Evolutionary conservation across 2,113 vertebrate species (phyloP).

Genomic region (Rhinolophus ferrumequinum): DNA sequence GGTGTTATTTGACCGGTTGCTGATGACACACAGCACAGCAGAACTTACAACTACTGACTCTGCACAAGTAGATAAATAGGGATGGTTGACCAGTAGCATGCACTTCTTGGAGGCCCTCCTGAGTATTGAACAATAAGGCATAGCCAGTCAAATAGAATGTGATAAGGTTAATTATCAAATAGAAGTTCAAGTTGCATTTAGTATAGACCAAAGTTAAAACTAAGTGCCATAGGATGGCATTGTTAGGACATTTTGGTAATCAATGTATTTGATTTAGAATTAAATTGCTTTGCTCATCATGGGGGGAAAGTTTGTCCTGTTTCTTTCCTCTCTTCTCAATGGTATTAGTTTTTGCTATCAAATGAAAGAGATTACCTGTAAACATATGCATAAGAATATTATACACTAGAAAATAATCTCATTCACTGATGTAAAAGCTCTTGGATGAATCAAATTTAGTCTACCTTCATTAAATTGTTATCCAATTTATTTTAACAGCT

Average conservation of each 20-base stretch:
- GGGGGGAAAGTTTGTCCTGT: background rate
- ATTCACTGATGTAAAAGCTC: background rate
- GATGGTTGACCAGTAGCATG: background rate
- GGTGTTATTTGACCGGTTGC: constrained; percentile 10
- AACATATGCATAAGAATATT: background rate
- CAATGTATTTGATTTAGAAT: constrained; percentile 20
- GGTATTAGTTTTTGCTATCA: background rate
- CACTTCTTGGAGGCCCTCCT: background rate
- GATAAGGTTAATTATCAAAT: background rate
- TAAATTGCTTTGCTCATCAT: background rate
- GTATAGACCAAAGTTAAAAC: background rate
- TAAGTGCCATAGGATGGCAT: background rate
- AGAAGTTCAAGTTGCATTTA: background rate
- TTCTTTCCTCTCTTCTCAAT: background rate
- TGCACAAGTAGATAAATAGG: background rate
- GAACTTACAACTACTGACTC: background rate
- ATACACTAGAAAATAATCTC: background rate
- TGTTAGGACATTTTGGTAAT: background rate
- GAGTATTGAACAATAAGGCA: background rate
- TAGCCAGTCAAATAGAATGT: background rate
- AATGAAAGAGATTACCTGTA: background rate
- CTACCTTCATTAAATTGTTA: constrained; percentile 7
- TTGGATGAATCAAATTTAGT: constrained; percentile 1
- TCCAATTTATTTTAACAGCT: background rate
- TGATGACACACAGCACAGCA: background rate